Percentiles rank a stretch among this genome's conserved stretches.
phyloP scores from a whole-genome alignment of 2,888 invertebrate species.

The Xanthostigma xanthostigma region DNA sequence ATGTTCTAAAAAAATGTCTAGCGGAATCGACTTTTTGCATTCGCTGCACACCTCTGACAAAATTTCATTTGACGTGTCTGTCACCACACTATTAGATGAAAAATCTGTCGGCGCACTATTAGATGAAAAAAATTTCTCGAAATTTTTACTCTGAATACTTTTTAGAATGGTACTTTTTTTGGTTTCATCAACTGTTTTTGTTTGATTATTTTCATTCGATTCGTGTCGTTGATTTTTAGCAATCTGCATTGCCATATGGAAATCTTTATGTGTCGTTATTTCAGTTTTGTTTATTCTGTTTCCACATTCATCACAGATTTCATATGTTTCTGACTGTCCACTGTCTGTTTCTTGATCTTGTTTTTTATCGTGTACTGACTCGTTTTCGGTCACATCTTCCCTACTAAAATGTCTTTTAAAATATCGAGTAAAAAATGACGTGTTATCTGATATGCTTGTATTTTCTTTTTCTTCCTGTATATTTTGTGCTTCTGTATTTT shows the following conservation, averaged over 20 bases:
- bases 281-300: constrained; percentile 43
- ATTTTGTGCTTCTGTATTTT: background rate
- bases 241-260: constrained; percentile 52
- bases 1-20: constrained; percentile 51
- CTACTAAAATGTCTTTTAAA: background rate
- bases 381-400: constrained; percentile 2
- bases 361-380: constrained; percentile 1
- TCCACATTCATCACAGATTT: constrained; percentile 54
- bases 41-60: constrained; percentile 41
- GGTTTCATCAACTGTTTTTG: constrained; percentile 9
- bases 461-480: background rate
- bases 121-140: background rate
- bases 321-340: constrained; percentile 18
- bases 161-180: constrained; percentile 19
- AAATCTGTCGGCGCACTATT: background rate
- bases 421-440: background rate
- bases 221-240: constrained; percentile 15
- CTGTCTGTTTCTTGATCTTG: constrained; percentile 16
- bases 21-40: constrained; percentile 44
- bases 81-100: background rate
- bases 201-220: constrained; percentile 11
- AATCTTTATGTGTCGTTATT: constrained; percentile 64
- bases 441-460: no score
- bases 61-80: constrained; percentile 11
- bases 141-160: constrained; percentile 14